Base-by-base conservation (phyloP, 2,888 invertebrate genomes). In the Agrotis ipsilon region DNA sequence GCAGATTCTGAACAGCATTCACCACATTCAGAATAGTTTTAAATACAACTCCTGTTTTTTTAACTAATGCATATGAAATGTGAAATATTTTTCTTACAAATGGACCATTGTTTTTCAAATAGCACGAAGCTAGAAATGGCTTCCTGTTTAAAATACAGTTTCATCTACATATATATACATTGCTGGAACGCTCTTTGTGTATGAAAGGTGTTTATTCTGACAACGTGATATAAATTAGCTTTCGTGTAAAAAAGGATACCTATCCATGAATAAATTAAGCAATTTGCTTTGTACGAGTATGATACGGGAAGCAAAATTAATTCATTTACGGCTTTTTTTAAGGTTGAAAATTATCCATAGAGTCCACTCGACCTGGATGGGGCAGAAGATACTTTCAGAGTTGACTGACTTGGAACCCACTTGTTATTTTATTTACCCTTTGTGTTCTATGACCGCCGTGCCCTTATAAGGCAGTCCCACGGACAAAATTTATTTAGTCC, bases 261-360 rank as follows among this genome's bases (percentile, higher is more conserved):
- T 55, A 24, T 63, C n/a, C 51, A 5, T 1, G 43, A 71, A 68
- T 66, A 75, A 68, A 79, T 76, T 54, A 58, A 3, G 46, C 32
- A 21, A 79, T 79, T 75, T 68, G 45, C 45, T 63, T n/a, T 27
- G 57, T 18, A 57, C 64, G 64, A 52, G 57, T 18, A 57, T 67
- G 64, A 52, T 54, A 55, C 27, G 48, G 46, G 24, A 66, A 66
- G 46, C 39, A 32, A 80, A 66, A 79, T 79, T 46, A 60, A 75
- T 63, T 11, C 9, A 39, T 39, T 39, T 39, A 39, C 7, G 6
- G 32, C 9, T 32, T 39, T 39, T 32, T 39, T 39, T 39, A 39
- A 2, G 1, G 39, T 39, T 39, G 39, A 39, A 39, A 39, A 39
- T 39, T 11, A 39, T 11, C 39, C 39, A 32, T 32, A 11, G 39